A percentile compares a stretch with the other conserved stretches of the same genome.
Evolutionary conservation across 2,113 vertebrate species (phyloP).

Genomic region (Trematomus loennbergii): DNA sequence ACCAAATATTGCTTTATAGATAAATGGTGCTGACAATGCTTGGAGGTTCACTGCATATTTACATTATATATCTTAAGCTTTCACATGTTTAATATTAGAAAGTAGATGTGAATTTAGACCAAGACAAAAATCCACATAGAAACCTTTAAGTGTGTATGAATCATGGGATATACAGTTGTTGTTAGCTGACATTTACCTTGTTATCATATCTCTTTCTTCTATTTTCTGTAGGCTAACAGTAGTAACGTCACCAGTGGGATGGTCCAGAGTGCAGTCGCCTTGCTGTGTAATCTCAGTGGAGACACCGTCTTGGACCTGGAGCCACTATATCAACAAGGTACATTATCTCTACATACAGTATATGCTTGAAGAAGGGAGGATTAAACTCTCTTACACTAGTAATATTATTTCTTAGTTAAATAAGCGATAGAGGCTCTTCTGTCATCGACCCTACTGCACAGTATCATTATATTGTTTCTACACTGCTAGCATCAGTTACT

Average conservation of each 20-base stretch:
- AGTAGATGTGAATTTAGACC: neutral
- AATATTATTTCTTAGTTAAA: slow-evolving; percentile 10
- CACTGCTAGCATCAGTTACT: slow-evolving; percentile 40
- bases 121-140: neutral
- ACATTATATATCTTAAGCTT: neutral
- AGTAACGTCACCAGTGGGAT: slow-evolving; percentile 44
- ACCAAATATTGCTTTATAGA: neutral
- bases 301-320: slow-evolving; percentile 57
- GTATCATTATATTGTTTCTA: neutral
- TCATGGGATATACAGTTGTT: neutral
- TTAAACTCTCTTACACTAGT: neutral
- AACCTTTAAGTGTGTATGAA: neutral
- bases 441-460: slow-evolving; percentile 9
- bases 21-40: neutral
- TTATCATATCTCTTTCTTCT: slow-evolving; percentile 16
- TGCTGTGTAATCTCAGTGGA: slow-evolving; percentile 70
- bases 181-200: neutral
- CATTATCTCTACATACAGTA: slow-evolving; percentile 7
- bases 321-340: slow-evolving; percentile 67
- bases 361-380: neutral
- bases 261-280: slow-evolving; percentile 68
- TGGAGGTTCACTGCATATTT: neutral
- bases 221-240: slow-evolving; percentile 48
- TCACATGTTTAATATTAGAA: neutral
- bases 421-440: slow-evolving; percentile 16